Evolutionary conservation across 2,113 vertebrate species (phyloP), one percentile per base, ranked within the genome.

Genomic region (Chloropsis hardwickii): DNA sequence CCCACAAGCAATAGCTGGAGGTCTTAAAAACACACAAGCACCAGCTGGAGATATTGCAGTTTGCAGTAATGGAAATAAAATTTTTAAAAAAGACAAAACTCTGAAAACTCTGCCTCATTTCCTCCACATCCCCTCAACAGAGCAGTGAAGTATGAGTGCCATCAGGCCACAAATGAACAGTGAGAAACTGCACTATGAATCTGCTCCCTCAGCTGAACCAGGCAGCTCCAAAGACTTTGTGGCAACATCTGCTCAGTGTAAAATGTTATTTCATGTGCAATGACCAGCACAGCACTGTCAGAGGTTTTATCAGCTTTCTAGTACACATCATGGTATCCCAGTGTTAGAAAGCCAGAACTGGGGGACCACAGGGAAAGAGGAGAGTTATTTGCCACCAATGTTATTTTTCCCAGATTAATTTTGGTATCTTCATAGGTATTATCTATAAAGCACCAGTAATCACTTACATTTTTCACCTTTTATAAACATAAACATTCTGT

Each of bases 21-120:
- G 9, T 74, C 73, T 76, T 85, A 81, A 79, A 76, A 94, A 79
- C 40, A 81, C 53, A 67, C 8, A 12, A 78, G 27, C 15, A 81
- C 37, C 39, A 94, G 60, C 22, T 77, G 69, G 54, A 92, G 58
- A 70, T 90, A 88, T 6, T 5, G 2, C 37, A 15, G 40, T 29
- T 96, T 66, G 35, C 22, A 69, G 54, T 53, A 73, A 77, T 9
- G 8, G 23, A 77, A 72, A 40, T 48, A 21, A 57, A 19, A 12
- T 11, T 50, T 23, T 0, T 0, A 1, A 29, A 48, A 39, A 29
- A 20, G 3, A 22, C 12, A 56, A 53, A 67, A 27, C 2, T 78
- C 14, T 24, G 39, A 7, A 73, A 91, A 64, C 12, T n/a, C n/a
- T n/a, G 10, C 22, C 85, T 18, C 6, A 14, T 86, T 77, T 81